Conservation (phyloP, 2,888 invertebrate species). For the Drosophila setosimentum region DNA sequence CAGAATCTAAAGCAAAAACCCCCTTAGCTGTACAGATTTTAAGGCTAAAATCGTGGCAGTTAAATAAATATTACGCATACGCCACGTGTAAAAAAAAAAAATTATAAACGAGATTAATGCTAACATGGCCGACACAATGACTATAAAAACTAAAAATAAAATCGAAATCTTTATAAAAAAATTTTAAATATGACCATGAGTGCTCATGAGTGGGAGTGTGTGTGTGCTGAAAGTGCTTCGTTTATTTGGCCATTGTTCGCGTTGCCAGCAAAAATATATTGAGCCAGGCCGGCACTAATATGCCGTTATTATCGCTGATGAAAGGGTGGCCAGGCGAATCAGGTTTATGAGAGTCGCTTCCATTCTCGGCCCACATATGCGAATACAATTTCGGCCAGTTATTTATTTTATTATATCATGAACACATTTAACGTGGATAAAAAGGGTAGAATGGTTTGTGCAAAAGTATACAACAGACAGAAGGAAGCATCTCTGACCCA, state of each 20-base stretch:
- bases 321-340: slow-evolving; percentile 65
- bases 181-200: neutral
- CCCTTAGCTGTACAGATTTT: slow-evolving; percentile 43
- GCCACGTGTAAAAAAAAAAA: slow-evolving; percentile 37
- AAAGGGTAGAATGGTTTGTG: neutral
- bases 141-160: slow-evolving; percentile 38
- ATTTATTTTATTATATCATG: neutral
- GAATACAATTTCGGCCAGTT: slow-evolving; percentile 29
- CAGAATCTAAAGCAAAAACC: slow-evolving; percentile 32
- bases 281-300: slow-evolving; percentile 62
- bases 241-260: slow-evolving; percentile 62
- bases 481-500: neutral
- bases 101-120: neutral
- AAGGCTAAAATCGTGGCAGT: slow-evolving; percentile 38
- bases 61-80: slow-evolving; percentile 70
- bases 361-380: slow-evolving; percentile 46
- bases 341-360: slow-evolving; percentile 51
- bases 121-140: slow-evolving; percentile 38
- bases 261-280: slow-evolving; percentile 34
- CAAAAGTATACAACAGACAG: neutral
- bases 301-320: slow-evolving; percentile 76
- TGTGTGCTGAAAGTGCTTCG: slow-evolving; percentile 33
- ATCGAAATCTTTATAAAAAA: slow-evolving; percentile 32
- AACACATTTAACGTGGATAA: neutral
- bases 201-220: neutral